Base-by-base conservation (phyloP, 2,113 vertebrate genomes). In the Bolborhynchus lineola region DNA sequence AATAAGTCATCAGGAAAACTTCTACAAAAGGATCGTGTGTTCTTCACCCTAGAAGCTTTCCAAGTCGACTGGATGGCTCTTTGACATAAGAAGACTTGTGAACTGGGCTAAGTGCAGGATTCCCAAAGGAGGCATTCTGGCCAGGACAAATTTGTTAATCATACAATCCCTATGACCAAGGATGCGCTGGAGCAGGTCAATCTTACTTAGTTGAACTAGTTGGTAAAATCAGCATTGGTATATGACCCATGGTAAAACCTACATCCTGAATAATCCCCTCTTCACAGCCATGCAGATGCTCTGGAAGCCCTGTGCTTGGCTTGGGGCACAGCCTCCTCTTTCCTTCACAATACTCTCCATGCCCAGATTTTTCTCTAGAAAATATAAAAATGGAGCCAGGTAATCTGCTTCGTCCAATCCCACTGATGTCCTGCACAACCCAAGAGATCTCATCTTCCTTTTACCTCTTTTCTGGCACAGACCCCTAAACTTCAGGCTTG, bases 281-380 rank as follows among this genome's bases (percentile, higher is more conserved):
- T 44, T 31, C 46, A 41, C 23, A 77, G 29, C 18, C 50, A 2
- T 0, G 0, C 74, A n/a, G 60, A 7, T n/a, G 25, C 19, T 41
- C 55, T 57, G 59, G 49, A 82, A 84, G 33, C 16, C 13, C 28
- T 13, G 4, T 39, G 33, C 53, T 21, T 57, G 63, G 14, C 29
- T 55, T 15, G 26, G 24, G 50, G 49, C 4, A 2, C 53, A 74
- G 33, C 9, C 53, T 47, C 25, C 17, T 65, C 53, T 42, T 67
- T 70, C 67, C 63, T 42, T 70, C 68, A 41, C 7, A 1, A 41
- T 11, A 24, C 6, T 13, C 14, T 62, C 53, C 39, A 18, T 6
- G 29, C 8, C 59, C 3, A 2, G 44, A 52, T 10, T 47, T 64
- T 76, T 33, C 69, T 86, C 28, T 0, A 57, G 55, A 84, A 77